Base-by-base conservation (phyloP, 2,888 invertebrate species). In the Erebia palarica region DNA sequence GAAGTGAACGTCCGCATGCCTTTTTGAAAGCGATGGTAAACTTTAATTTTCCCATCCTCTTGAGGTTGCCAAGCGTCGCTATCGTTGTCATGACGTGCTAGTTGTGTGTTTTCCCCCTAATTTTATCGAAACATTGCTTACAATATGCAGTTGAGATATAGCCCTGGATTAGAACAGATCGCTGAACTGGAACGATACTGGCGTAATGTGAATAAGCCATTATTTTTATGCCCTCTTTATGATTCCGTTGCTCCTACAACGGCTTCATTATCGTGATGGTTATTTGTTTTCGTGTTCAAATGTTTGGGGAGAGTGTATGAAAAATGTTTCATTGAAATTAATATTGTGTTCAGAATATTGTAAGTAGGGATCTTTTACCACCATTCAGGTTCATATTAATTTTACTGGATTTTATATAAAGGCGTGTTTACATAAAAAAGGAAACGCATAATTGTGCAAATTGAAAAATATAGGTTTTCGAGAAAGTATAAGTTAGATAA, bases 211-310 rank as follows among this genome's bases (percentile, higher is more conserved):
- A 18, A 55, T 18, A 18, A 3, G 55, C 18, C 10, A 0, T 27
- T 18, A 58, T 27, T 71, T 73, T 68, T 68, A 68, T 63, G 51
- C 65, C 44, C 58, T 61, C 65, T 73, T 73, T 73, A 73, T 71
- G 73, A 73, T 49, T 61, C 36, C 27, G 21, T 58, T 27, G 64
- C 65, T 73, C 58, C 65, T 71, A 14, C 67, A 66, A 69, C 71
- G 68, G 60, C 73, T 71, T 73, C 71, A 73, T 73, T 65, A 65
- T 63, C 58, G 67, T 70, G 65, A 71, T 63, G 27, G 68, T 61
- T 64, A 71, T 73, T 71, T 68, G 68, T 57, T 60, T 73, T 73
- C 70, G 57, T 14, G 73, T 73, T 68, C 18, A 64, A 68, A 65
- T 57, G 65, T 68, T 61, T 65, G 61, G 71, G 65, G 61, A 42